Conservation (phyloP, 2,797 vertebrate species). For the Amniataba percoides region DNA sequence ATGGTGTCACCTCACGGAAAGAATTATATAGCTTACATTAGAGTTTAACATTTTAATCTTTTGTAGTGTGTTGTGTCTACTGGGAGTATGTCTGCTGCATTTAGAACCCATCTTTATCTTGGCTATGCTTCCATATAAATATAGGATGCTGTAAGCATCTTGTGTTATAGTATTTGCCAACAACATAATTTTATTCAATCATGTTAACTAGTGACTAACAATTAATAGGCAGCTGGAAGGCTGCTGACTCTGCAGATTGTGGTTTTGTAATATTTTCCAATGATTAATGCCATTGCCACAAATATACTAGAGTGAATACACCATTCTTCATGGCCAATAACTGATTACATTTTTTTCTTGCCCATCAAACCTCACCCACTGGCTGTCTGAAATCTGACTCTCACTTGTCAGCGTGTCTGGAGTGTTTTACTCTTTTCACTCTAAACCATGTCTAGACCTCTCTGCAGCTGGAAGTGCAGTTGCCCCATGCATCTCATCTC, state of each 20-base stretch:
- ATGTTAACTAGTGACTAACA: not conserved
- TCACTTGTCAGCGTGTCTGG: not conserved
- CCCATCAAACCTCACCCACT: not conserved
- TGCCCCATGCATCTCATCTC: too few species aligned
- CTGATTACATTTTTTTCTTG: too few species aligned
- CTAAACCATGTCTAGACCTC: not conserved
- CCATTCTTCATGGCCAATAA: not conserved
- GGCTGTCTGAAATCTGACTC: not conserved
- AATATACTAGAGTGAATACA: too few species aligned
- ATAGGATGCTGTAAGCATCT: not conserved
- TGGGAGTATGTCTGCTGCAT: not conserved
- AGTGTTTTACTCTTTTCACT: conserved; percentile 1
- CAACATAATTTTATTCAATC: not conserved
- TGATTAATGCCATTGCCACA: not conserved
- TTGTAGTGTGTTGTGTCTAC: not conserved
- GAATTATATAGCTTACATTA: not conserved
- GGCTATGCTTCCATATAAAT: not conserved
- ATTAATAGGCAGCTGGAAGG: not conserved
- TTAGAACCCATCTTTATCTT: not conserved
- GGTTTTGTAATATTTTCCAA: not conserved
- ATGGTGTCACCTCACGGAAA: not conserved
- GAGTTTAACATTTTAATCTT: not conserved
- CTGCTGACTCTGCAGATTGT: not conserved
- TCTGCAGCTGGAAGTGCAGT: too few species aligned
- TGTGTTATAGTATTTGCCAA: not conserved